A percentile compares a stretch with the other conserved stretches of the same genome.
Evolutionary conservation across 2,797 vertebrate species (phyloP).

Genomic region (Octomys mimax): DNA sequence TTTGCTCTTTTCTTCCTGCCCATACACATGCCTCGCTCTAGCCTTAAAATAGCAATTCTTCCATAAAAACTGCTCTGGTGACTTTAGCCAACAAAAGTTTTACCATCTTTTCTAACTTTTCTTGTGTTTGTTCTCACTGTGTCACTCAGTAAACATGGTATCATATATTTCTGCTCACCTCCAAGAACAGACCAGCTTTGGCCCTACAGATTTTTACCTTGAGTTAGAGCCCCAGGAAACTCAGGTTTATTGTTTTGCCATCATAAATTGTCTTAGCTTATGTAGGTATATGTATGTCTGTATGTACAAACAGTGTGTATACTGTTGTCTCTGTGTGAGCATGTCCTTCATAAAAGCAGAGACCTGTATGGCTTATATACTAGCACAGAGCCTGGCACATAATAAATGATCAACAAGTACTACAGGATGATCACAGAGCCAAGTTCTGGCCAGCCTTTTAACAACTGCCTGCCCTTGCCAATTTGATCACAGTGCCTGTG

Average conservation of each 20-base stretch:
- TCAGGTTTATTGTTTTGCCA: not conserved
- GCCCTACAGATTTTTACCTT: not conserved
- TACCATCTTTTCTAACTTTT: not conserved
- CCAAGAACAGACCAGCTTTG: not conserved
- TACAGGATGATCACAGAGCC: not conserved
- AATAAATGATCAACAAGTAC: not conserved
- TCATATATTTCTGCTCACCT: not conserved
- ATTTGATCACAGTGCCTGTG: not conserved
- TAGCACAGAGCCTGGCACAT: not conserved
- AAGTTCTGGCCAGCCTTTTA: not conserved
- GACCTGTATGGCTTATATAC: not conserved
- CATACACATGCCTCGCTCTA: not conserved
- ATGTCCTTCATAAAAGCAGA: not conserved
- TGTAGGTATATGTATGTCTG: not conserved
- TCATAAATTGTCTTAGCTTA: not conserved
- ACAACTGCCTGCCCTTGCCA: not conserved
- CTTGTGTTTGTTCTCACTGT: not conserved
- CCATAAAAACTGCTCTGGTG: not conserved
- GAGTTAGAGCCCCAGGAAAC: not conserved
- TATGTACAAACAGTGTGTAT: not conserved
- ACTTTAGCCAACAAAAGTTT: not conserved
- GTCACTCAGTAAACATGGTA: not conserved
- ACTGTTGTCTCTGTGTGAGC: not conserved
- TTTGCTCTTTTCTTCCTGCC: not conserved
- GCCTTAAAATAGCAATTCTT: not conserved